Evolutionary conservation across 2,888 invertebrate species (phyloP), one percentile per base, ranked within the genome.

Genomic region (Drosophila ezoana): DNA sequence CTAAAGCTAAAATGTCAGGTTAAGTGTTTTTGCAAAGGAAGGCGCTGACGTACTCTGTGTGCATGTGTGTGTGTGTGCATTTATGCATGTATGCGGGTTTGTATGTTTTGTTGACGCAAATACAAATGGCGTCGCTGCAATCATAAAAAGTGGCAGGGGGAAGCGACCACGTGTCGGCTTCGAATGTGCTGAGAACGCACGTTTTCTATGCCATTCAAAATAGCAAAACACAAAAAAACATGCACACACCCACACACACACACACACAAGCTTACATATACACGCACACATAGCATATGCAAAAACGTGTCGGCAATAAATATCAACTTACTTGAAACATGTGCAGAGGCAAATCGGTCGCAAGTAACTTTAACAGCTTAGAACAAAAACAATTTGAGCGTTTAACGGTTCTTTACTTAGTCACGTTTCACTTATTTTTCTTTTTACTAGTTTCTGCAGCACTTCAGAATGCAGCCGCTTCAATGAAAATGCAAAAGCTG

Each of bases 111-210:
- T 73, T 71, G 80, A 88, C 89, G 86, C 69, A 89, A 81, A 73
- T 87, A 64, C 83, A 89, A 84, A 76, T 87, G 80, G 72, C 75
- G 67, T 76, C 76, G 70, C 58, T 89, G 87, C 81, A 87, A 54
- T 64, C 23, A 35, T 4, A 23, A 32, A 72, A 16, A 41, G 1
- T 13, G 47, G 48, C 0, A 16, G 41, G 57, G 47, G 40, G 47
- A 35, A 43, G 37, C 54, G 49, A 85, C 84, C 84, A 85, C 84
- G 84, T 85, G 88, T 78, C 74, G 59, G 61, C 64, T 65, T 57
- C 49, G 45, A 58, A 57, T 47, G 52, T 73, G 64, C 53, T 77
- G 72, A 47, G 51, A 62, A 16, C 47, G 61, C 79, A 81, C 78
- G 77, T 82, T 82, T 80, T 49, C 18, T 35, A 45, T 52, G 44